These are phyloP conservation scores for Styela clava DNA, from an alignment of 23 tunicate species.

Conservation along the genomic window DNA sequence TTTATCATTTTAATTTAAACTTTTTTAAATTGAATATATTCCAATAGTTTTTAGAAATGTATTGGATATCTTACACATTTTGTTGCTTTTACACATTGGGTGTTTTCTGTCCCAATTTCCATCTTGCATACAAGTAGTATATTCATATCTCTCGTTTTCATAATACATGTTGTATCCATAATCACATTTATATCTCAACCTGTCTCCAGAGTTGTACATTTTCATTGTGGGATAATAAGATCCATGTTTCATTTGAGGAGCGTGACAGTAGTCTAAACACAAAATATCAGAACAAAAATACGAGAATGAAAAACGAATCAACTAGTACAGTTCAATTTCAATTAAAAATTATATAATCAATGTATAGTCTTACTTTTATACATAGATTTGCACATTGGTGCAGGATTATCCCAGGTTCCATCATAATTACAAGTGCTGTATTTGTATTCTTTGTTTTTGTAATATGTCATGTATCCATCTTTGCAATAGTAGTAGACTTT, in stretches of 20 bases:
- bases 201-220: slow-evolving; percentile 17
- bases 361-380: slow-evolving; percentile 8
- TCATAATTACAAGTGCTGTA: slow-evolving; percentile 9
- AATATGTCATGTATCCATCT: slow-evolving; percentile 16
- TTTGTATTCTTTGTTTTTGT: slow-evolving; percentile 7
- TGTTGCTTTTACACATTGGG: slow-evolving; percentile 20
- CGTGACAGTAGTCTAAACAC: slow-evolving; percentile 7
- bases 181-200: slow-evolving; percentile 15
- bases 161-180: slow-evolving; percentile 22
- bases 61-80: background rate
- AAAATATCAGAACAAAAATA: background rate
- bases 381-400: slow-evolving; percentile 27
- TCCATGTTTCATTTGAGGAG: slow-evolving; percentile 19
- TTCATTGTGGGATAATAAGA: background rate
- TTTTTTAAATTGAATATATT: background rate
- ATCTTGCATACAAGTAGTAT: background rate
- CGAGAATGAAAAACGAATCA: too few relatives aligned
- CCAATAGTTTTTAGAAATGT: too few relatives aligned
- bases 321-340: too few relatives aligned
- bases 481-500: slow-evolving; percentile 11
- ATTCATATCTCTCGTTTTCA: slow-evolving; percentile 22
- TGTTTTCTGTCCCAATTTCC: slow-evolving; percentile 16
- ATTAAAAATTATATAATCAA: background rate
- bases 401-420: slow-evolving; percentile 16
- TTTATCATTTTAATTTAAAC: too few relatives aligned